A percentile compares a stretch with the other conserved stretches of the same genome.
phyloP scores from a whole-genome alignment of 2,888 invertebrate species.

The Entomobrya proxima region DNA sequence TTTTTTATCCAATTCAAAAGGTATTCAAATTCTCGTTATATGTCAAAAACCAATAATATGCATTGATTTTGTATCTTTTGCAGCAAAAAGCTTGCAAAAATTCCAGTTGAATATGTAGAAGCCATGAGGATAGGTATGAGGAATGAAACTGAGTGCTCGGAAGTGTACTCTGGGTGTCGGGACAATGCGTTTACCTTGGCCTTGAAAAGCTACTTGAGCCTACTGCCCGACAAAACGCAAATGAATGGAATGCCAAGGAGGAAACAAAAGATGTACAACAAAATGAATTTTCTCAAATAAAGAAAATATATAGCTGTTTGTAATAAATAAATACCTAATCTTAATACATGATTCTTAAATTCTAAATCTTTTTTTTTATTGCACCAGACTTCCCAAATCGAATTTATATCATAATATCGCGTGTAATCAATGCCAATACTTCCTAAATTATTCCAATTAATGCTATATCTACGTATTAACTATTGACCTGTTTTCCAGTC shows the following conservation, averaged over 20 bases:
- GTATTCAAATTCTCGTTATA: too few species aligned
- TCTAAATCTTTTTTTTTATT: too few species aligned
- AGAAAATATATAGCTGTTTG: background rate
- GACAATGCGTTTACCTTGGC: slow-evolving; percentile 58
- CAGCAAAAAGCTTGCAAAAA: slow-evolving; percentile 46
- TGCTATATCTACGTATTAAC: too few species aligned
- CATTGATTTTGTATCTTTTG: background rate
- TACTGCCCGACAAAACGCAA: slow-evolving; percentile 40
- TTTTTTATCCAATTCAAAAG: too few species aligned
- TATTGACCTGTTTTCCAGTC: too few species aligned
- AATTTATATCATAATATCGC: too few species aligned
- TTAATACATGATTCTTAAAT: too few species aligned
- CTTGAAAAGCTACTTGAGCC: slow-evolving; percentile 56
- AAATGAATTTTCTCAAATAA: slow-evolving; percentile 41
- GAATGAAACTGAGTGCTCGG: slow-evolving; percentile 46
- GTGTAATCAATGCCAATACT: too few species aligned
- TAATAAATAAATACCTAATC: background rate
- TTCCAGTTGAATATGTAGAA: slow-evolving; percentile 39
- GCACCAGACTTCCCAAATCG: too few species aligned
- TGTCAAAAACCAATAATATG: background rate
- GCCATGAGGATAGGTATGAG: slow-evolving; percentile 55
- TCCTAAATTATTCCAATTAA: too few species aligned
- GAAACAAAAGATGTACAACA: slow-evolving; percentile 64
- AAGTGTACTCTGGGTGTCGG: slow-evolving; percentile 35
- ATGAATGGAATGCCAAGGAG: slow-evolving; percentile 49